Conservation (phyloP, 2,888 invertebrate genomes). For the Protodeltote pygarga region DNA sequence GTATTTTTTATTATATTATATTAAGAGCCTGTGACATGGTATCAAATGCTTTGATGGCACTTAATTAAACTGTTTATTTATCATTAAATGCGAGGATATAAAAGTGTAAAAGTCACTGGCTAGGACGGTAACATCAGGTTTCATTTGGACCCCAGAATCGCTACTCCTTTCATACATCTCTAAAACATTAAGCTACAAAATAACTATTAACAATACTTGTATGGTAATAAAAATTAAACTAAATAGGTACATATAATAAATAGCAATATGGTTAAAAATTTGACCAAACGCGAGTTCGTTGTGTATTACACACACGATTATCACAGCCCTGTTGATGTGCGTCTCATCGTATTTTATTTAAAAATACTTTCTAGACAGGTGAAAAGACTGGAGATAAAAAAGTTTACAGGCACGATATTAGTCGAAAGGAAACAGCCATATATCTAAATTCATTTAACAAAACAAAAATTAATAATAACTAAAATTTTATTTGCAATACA, state of each 20-base stretch:
- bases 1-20: slow-evolving; percentile 33
- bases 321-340: slow-evolving; percentile 85
- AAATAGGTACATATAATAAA: slow-evolving; percentile 59
- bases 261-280: slow-evolving; percentile 61
- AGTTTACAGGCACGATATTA: slow-evolving; percentile 21
- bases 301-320: slow-evolving; percentile 65
- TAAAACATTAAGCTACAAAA: slow-evolving; percentile 67
- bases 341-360: slow-evolving; percentile 60
- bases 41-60: slow-evolving; percentile 57
- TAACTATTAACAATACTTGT: slow-evolving; percentile 79
- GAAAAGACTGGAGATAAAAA: slow-evolving; percentile 52
- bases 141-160: slow-evolving; percentile 64
- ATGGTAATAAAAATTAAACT: slow-evolving; percentile 71
- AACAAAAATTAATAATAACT: slow-evolving; percentile 33
- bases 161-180: slow-evolving; percentile 66
- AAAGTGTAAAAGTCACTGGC: slow-evolving; percentile 67
- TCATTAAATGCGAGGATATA: slow-evolving; percentile 44
- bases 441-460: slow-evolving; percentile 18
- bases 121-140: slow-evolving; percentile 74
- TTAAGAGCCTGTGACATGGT: slow-evolving; percentile 52
- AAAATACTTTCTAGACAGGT: slow-evolving; percentile 55
- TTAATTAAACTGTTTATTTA: slow-evolving; percentile 25
- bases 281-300: slow-evolving; percentile 70
- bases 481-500: slow-evolving; percentile 41
- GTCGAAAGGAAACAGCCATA: slow-evolving; percentile 26